phyloP scores from a whole-genome alignment of 2,113 vertebrate species.

The Lagenorhynchus albirostris region DNA sequence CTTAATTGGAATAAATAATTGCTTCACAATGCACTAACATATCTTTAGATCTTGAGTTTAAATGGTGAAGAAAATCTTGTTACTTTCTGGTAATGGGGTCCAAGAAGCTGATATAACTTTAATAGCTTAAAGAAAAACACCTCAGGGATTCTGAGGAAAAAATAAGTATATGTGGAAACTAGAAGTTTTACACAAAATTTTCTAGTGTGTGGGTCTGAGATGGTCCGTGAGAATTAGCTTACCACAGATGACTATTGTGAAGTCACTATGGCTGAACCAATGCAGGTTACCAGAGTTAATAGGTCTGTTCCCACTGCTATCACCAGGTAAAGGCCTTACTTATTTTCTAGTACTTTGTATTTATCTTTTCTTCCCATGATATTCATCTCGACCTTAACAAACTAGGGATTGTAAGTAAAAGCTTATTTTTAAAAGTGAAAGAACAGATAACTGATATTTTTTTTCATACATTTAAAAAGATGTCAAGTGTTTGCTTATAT shows the following conservation, averaged over 20 bases:
- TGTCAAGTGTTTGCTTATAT: neutral
- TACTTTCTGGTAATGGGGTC: slow-evolving; percentile 28
- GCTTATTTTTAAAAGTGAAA: neutral
- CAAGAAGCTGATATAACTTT: neutral
- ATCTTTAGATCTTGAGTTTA: slow-evolving; percentile 49
- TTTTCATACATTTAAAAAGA: neutral
- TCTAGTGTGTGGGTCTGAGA: neutral
- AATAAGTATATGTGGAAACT: neutral
- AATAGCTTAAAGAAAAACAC: slow-evolving; percentile 25
- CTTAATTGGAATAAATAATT: slow-evolving; percentile 61
- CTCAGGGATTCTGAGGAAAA: neutral
- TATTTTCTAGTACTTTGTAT: neutral
- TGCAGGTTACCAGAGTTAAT: neutral
- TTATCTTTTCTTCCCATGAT: neutral
- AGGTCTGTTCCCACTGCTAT: neutral
- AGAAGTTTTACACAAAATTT: neutral
- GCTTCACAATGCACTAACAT: neutral
- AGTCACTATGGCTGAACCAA: neutral
- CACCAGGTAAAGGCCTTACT: neutral
- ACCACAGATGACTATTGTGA: neutral
- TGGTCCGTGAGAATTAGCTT: neutral
- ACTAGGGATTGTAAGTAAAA: neutral
- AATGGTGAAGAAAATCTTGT: slow-evolving; percentile 55
- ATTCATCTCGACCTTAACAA: neutral
- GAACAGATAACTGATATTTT: neutral